Evolutionary conservation across 2,113 vertebrate genomes (phyloP).

Genomic region (Mobula birostris): DNA sequence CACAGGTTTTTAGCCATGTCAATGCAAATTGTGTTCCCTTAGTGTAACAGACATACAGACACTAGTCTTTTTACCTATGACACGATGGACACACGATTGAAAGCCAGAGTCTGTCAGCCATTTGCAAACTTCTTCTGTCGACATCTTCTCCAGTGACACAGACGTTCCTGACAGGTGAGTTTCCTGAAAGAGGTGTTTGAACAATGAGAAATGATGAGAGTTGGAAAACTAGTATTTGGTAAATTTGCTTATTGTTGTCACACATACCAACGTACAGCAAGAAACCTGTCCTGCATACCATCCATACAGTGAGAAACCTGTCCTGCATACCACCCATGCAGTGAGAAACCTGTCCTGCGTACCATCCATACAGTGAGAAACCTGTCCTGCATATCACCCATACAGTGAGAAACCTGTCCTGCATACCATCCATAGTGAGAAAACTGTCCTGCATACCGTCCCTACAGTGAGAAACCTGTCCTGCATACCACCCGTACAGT

Average conservation of each 20-base stretch:
- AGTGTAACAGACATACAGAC: no score
- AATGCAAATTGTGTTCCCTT: background rate
- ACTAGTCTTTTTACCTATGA: background rate
- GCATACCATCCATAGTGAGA: no score
- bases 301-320: no score
- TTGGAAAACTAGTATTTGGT: background rate
- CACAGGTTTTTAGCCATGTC: background rate
- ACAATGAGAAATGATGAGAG: background rate
- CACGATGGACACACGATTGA: background rate
- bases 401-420: no score
- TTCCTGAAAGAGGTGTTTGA: background rate
- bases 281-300: background rate
- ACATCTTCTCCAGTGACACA: background rate
- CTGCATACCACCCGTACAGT: no score
- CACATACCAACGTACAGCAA: background rate
- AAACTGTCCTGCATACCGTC: no score
- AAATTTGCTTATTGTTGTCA: background rate
- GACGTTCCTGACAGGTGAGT: background rate
- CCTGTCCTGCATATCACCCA: no score
- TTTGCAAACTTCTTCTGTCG: background rate
- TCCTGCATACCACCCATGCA: no score
- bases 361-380: no score
- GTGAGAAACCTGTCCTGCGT: no score
- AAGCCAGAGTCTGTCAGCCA: conserved; percentile 6
- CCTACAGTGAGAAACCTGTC: no score